A percentile compares a stretch with the other conserved stretches of the same genome.
Conservation (phyloP, 2,113 vertebrate species). For the Chamaea fasciata region DNA sequence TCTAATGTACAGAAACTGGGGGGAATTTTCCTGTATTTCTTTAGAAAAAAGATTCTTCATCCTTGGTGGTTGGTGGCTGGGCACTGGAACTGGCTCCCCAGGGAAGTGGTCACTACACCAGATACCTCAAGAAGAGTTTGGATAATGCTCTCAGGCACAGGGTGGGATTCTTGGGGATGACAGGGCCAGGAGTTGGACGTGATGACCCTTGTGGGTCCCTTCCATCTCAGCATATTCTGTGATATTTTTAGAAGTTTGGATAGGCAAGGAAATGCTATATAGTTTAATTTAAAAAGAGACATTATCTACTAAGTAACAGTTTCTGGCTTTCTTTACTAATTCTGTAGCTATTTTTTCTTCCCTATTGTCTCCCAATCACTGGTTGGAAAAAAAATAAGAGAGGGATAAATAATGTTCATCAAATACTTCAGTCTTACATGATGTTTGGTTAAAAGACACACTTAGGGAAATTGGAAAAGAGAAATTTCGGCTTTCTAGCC, state of each 20-base stretch:
- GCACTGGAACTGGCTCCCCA: background rate
- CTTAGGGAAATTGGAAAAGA: background rate
- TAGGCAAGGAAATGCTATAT: background rate
- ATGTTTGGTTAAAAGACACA: background rate
- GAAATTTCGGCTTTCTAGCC: background rate
- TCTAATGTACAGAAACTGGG: background rate
- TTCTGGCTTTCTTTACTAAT: background rate
- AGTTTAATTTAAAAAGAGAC: background rate
- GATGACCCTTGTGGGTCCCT: background rate
- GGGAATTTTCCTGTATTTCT: background rate
- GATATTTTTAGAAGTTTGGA: background rate
- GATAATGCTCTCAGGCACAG: background rate
- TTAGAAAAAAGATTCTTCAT: background rate
- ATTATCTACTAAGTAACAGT: background rate
- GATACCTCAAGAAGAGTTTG: background rate
- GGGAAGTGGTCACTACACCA: background rate
- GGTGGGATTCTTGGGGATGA: background rate
- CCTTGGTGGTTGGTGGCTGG: background rate
- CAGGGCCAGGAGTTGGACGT: no score
- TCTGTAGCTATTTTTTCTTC: background rate
- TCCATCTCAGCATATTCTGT: background rate
- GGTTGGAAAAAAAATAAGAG: background rate
- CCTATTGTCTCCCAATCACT: background rate
- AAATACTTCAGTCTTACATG: background rate
- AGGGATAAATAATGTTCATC: background rate